phyloP scores from a whole-genome alignment of 2,113 vertebrate species.

The Trinectes maculatus region DNA sequence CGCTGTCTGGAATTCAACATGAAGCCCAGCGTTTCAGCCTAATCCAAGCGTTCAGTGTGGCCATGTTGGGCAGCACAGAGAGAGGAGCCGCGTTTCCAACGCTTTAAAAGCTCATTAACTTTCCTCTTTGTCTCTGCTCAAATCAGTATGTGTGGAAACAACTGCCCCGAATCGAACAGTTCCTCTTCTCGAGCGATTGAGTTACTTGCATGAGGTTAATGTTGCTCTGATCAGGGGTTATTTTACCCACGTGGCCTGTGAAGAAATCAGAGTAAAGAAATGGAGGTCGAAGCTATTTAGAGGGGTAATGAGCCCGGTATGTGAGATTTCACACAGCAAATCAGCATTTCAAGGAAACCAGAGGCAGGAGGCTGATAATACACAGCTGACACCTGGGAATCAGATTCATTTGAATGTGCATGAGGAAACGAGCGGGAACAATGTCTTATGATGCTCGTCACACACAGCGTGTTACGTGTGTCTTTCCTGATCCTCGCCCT shows the following conservation, averaged over 20 bases:
- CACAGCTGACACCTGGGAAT: too few relatives aligned
- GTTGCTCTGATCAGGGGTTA: slow-evolving; percentile 16
- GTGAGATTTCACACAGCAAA: too few relatives aligned
- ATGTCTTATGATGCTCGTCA: not conserved
- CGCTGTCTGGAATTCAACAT: not conserved
- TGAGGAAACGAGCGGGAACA: not conserved
- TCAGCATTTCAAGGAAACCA: slow-evolving; percentile 4
- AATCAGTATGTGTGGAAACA: slow-evolving; percentile 25
- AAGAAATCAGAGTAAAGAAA: slow-evolving; percentile 33
- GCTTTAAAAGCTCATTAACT: slow-evolving; percentile 25
- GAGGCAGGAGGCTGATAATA: not conserved
- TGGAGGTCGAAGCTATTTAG: slow-evolving; percentile 23
- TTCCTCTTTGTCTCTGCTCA: slow-evolving; percentile 35
- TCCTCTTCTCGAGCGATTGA: slow-evolving; percentile 22
- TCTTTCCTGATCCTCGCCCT: slow-evolving; percentile 14
- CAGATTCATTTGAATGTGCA: slow-evolving; percentile 2
- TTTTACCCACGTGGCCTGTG: slow-evolving; percentile 20
- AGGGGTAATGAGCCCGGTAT: too few relatives aligned
- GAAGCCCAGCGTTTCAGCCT: not conserved
- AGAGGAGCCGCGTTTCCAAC: slow-evolving; percentile 10
- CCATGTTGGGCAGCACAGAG: not conserved
- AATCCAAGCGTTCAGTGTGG: slow-evolving; percentile 5
- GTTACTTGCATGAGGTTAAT: slow-evolving; percentile 27
- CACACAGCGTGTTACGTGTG: slow-evolving; percentile 11
- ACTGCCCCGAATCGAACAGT: slow-evolving; percentile 23